Evolutionary conservation across 2,797 vertebrate species (phyloP).

Genomic region (Rhodeus uyekii): DNA sequence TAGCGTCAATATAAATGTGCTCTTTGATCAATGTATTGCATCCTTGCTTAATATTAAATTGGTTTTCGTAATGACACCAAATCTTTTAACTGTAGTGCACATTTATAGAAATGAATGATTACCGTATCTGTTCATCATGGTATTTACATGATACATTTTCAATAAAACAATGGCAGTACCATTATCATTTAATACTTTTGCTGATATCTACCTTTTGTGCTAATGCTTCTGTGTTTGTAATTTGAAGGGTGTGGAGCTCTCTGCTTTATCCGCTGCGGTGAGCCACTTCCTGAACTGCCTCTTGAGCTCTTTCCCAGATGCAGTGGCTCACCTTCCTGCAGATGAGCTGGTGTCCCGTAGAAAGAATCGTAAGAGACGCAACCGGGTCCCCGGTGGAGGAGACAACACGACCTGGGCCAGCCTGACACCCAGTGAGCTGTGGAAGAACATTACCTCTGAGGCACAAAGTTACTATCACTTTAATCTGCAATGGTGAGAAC

Average conservation of each 20-base stretch:
- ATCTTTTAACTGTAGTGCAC: not conserved
- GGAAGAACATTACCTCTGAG: slow-evolving; percentile 92
- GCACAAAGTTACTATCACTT: slow-evolving; percentile 92
- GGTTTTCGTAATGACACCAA: not conserved
- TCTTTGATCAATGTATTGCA: not conserved
- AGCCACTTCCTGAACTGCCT: slow-evolving; percentile 99
- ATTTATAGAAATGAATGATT: not conserved
- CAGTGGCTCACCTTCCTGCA: slow-evolving; percentile 90
- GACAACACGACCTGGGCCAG: slow-evolving; percentile 97
- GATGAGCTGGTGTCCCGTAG: slow-evolving; percentile 95
- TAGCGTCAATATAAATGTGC: too few relatives aligned
- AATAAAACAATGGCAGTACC: not conserved
- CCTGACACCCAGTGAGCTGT: slow-evolving; percentile 92
- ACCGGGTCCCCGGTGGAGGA: slow-evolving; percentile 85
- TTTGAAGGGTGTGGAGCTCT: slow-evolving; percentile 91
- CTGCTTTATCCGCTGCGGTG: slow-evolving; percentile 93
- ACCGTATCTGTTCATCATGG: not conserved
- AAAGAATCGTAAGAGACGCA: slow-evolving; percentile 91
- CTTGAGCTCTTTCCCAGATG: slow-evolving; percentile 94
- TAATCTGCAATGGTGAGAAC: slow-evolving; percentile 85
- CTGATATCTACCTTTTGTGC: not conserved
- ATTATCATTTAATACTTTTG: not conserved
- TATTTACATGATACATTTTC: not conserved
- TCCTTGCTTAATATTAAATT: not conserved
- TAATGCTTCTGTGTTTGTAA: not conserved